Evolutionary conservation across 2,888 invertebrate species (phyloP), one percentile per base, ranked within the genome.

Genomic region (Phragmatobia fuliginosa): DNA sequence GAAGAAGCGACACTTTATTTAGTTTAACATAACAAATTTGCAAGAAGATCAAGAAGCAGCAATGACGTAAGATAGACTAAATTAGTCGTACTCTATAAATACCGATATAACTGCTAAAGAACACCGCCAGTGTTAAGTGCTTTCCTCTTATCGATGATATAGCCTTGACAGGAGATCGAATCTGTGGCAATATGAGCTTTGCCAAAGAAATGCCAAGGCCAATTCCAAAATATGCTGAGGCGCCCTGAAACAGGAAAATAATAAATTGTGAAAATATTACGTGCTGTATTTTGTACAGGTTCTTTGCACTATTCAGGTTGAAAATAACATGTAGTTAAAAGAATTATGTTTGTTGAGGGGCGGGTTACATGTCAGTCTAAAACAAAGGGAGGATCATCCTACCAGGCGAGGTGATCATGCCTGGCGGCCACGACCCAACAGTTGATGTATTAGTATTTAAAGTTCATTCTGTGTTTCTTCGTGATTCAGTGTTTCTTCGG

Each of bases 91-190:
- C 95, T 94, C 94, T 93, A 88, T 95, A 95, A 90, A 95, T 95
- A 92, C 95, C 95, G 77, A 94, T 94, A 89, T 95, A 95, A 84
- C 92, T 92, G 84, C 93, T 91, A 85, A 94, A 93, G 87, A 95
- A 95, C 67, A 94, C 73, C 31, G 91, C 95, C 81, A 94, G 84
- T 64, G 88, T 92, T 74, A 94, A 91, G 74, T 95, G 93, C 61
- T 87, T 89, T n/a, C 85, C 75, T 71, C 90, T 85, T 60, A 95
- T 86, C 0, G 88, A 88, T 1, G 91, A 87, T 8, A 95, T 68
- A 0, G 94, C 94, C 72, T 83, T 90, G 1, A 91, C 25, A 0
- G 95, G 95, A 2, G 88, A 83, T 5, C 73, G 77, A 31, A 95
- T 85, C 66, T 86, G 88, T 0, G 95, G 93, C 16, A 94, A 68